Percentiles rank a stretch among this genome's conserved stretches.
Conservation (phyloP, 2,888 invertebrate genomes). For the Apocheima hispidaria region DNA sequence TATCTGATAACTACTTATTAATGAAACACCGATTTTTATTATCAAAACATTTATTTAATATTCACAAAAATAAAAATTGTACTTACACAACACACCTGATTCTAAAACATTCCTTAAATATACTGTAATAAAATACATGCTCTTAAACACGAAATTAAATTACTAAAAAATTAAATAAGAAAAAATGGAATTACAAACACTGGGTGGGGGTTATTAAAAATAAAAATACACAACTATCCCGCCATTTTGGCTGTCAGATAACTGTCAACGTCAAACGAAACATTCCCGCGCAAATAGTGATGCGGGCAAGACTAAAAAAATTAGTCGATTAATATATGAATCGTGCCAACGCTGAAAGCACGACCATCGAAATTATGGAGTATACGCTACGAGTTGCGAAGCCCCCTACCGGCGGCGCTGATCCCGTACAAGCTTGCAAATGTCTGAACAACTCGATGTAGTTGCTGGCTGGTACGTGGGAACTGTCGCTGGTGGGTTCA, state of each 20-base stretch:
- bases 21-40: constrained; percentile 6
- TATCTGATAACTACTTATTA: neutral
- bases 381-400: constrained; percentile 55
- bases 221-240: constrained; percentile 1
- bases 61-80: constrained; percentile 48
- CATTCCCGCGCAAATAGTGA: constrained; percentile 14
- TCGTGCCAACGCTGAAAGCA: constrained; percentile 58
- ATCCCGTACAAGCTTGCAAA: constrained; percentile 68
- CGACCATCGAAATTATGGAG: constrained; percentile 60
- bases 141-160: constrained; percentile 34
- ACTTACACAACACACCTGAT: constrained; percentile 27
- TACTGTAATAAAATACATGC: constrained; percentile 22
- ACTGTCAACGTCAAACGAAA: constrained; percentile 1
- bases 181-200: constrained; percentile 19
- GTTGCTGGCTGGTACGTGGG: constrained; percentile 77
- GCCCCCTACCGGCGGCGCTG: constrained; percentile 53
- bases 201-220: constrained; percentile 21
- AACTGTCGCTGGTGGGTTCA: constrained; percentile 64
- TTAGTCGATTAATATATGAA: constrained; percentile 54
- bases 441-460: constrained; percentile 85
- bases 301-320: constrained; percentile 21
- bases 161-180: constrained; percentile 29
- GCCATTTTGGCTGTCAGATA: constrained; percentile 11
- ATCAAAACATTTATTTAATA: constrained; percentile 44
- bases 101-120: constrained; percentile 23